Conservation (phyloP, 2,888 invertebrate species). For the Eumerus sabulonum region DNA sequence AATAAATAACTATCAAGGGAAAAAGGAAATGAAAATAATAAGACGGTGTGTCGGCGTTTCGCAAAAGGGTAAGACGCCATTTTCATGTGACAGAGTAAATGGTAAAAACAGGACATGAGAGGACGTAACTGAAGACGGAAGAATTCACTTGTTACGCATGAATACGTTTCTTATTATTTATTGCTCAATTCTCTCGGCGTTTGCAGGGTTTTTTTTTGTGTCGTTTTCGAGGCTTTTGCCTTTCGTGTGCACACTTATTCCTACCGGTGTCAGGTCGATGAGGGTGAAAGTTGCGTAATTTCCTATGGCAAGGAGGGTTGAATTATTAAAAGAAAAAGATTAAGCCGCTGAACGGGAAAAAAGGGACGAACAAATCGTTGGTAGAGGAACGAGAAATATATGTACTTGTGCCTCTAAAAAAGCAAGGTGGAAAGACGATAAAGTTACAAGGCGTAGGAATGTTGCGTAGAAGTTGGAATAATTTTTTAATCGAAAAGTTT, state of each 20-base stretch:
- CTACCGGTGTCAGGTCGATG: slow-evolving; percentile 13
- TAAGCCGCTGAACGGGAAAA: no score
- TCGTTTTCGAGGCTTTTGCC: no score
- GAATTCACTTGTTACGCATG: slow-evolving; percentile 67
- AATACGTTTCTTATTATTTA: slow-evolving; percentile 65
- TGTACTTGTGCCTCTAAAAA: slow-evolving; percentile 17
- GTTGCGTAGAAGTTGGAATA: slow-evolving; percentile 62
- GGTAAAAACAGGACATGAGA: slow-evolving; percentile 38
- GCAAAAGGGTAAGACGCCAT: slow-evolving; percentile 38
- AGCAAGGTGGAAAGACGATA: slow-evolving; percentile 7
- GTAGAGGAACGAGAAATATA: not conserved
- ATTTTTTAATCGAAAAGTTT: slow-evolving; percentile 68
- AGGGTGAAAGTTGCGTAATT: slow-evolving; percentile 66
- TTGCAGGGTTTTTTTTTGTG: slow-evolving; percentile 1
- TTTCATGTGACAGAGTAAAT: slow-evolving; percentile 58
- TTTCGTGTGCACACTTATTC: not conserved
- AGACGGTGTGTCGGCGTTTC: slow-evolving; percentile 39
- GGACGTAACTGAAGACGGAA: slow-evolving; percentile 23
- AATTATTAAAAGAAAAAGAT: slow-evolving; percentile 64
- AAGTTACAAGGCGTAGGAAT: slow-evolving; percentile 44
- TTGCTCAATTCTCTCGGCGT: slow-evolving; percentile 41
- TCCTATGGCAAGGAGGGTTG: slow-evolving; percentile 57
- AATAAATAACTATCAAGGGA: slow-evolving; percentile 41
- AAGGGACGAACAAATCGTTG: no score
- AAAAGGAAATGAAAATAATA: slow-evolving; percentile 20